Conservation (phyloP, 2,797 vertebrate genomes). For the Chelonia mydas region DNA sequence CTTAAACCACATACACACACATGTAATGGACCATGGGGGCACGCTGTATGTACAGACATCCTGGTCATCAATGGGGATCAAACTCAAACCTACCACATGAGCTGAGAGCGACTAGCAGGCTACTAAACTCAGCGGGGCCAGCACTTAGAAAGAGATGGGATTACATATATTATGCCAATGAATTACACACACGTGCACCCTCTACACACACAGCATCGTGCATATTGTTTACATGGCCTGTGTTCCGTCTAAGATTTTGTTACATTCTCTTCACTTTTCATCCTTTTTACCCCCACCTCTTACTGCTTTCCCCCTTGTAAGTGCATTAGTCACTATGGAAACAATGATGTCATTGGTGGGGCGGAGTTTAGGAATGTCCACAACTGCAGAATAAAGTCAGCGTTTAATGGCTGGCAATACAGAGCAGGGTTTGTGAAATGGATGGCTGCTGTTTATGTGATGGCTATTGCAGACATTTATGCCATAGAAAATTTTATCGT, state of each 20-base stretch:
- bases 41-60: background rate
- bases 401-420: background rate
- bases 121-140: background rate
- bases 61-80: background rate
- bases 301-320: background rate
- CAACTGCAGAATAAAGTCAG: background rate
- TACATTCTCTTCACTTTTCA: background rate
- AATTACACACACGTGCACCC: background rate
- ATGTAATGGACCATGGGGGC: background rate
- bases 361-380: background rate
- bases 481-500: background rate
- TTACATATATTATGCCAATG: background rate
- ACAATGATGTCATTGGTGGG: background rate
- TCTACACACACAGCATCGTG: background rate
- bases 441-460: background rate
- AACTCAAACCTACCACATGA: background rate
- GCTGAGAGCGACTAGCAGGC: background rate
- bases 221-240: background rate
- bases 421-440: background rate
- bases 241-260: background rate
- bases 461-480: background rate
- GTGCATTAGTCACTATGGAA: background rate
- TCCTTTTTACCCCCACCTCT: background rate
- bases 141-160: background rate
- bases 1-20: background rate